These are phyloP conservation scores for Rhingia rostrata DNA, from an alignment of 2,888 invertebrate species.

Conservation along the genomic window DNA sequence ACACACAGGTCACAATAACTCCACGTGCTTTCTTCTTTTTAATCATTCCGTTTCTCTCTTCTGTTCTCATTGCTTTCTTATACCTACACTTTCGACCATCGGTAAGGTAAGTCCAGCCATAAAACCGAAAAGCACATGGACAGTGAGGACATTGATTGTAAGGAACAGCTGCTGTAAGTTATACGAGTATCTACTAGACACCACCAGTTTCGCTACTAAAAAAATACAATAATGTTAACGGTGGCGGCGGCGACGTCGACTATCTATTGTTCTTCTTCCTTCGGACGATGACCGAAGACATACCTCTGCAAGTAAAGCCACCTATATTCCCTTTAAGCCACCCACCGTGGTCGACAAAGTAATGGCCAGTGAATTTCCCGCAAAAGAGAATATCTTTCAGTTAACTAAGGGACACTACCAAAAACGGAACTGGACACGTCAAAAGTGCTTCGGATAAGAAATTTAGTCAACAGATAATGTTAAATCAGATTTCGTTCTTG, in stretches of 20 bases:
- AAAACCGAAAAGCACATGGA: slow-evolving; percentile 53
- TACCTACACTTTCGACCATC: slow-evolving; percentile 39
- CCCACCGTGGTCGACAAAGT: slow-evolving; percentile 45
- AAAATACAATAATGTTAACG: slow-evolving; percentile 68
- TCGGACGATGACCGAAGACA: slow-evolving; percentile 73
- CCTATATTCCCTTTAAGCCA: slow-evolving; percentile 27
- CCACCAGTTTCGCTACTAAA: slow-evolving; percentile 41
- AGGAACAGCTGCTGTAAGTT: slow-evolving; percentile 57
- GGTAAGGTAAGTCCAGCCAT: slow-evolving; percentile 48
- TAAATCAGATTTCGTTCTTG: slow-evolving; percentile 49
- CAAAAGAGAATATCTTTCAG: slow-evolving; percentile 74
- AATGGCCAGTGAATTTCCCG: slow-evolving; percentile 68
- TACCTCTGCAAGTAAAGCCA: slow-evolving; percentile 55
- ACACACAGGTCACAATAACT: slow-evolving; percentile 44
- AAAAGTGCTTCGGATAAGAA: slow-evolving; percentile 57
- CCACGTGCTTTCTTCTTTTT: slow-evolving; percentile 66
- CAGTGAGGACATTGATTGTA: slow-evolving; percentile 42
- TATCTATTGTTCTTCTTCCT: slow-evolving; percentile 72
- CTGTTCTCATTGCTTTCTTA: slow-evolving; percentile 33
- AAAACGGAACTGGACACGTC: slow-evolving; percentile 75
- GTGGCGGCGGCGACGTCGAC: slow-evolving; percentile 46
- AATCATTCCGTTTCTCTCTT: slow-evolving; percentile 41
- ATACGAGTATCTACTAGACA: slow-evolving; percentile 51
- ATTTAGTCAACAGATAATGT: slow-evolving; percentile 11
- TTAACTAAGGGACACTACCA: slow-evolving; percentile 76